phyloP scores from a whole-genome alignment of 2,888 invertebrate species.

The Microchrysa polita region DNA sequence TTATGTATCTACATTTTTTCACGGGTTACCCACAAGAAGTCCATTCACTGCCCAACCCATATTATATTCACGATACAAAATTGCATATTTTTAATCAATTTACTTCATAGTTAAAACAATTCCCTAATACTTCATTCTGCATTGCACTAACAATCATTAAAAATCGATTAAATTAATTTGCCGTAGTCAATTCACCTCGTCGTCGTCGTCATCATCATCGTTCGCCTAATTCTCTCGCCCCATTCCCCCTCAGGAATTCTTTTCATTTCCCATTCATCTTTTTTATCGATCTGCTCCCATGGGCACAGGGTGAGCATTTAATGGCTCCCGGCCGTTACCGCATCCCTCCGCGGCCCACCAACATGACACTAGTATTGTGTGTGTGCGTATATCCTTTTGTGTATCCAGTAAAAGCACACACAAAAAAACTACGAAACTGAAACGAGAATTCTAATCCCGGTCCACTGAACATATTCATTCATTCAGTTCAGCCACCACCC shows the following conservation, averaged over 20 bases:
- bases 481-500: not conserved
- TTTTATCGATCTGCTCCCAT: constrained; percentile 29
- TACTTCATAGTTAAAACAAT: constrained; percentile 9
- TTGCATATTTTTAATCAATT: constrained; percentile 14
- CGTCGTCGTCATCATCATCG: constrained; percentile 23
- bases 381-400: no score
- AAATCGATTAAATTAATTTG: constrained; percentile 48
- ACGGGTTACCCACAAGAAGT: no score
- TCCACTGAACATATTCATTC: constrained; percentile 3
- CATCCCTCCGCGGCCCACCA: not conserved
- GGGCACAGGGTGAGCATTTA: constrained; percentile 22
- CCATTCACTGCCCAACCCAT: no score
- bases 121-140: constrained; percentile 17
- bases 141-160: constrained; percentile 46
- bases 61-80: not conserved
- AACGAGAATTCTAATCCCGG: not conserved
- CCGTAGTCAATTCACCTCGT: constrained; percentile 47
- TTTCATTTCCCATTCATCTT: constrained; percentile 26
- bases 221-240: constrained; percentile 1
- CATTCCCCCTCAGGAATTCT: constrained; percentile 6
- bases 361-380: not conserved
- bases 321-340: constrained; percentile 3
- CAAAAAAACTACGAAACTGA: no score
- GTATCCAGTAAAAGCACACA: no score
- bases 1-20: no score